Evolutionary conservation across 2,113 vertebrate genomes (phyloP), one percentile per base, ranked within the genome.

Genomic region (Nibea albiflora): DNA sequence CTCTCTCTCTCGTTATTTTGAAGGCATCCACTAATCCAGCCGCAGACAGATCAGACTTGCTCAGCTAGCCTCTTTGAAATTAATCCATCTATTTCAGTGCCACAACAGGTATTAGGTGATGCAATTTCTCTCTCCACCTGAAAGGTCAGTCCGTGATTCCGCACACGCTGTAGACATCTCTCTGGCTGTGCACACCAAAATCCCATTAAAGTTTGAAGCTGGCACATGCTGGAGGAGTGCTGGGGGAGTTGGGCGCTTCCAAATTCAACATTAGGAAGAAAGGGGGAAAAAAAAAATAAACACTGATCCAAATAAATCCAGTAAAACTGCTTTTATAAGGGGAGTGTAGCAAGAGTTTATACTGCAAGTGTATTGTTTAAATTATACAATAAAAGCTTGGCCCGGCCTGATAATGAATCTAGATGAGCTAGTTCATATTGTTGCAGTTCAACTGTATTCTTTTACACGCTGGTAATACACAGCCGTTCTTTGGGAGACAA

Each of bases 91-190:
- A 67, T 84, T 91, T 89, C 67, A 24, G 73, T 65, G 74, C 67
- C 81, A 88, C 89, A 90, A 86, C 88, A 88, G 83, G 77, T 86
- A 89, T 78, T 60, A 76, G 80, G 69, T 87, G 88, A 85, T 85
- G 89, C 77, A 89, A 87, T 88, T 90, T 80, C 50, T 88, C 66
- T 77, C 86, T 62, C 73, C 78, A 63, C 57, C 85, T 75, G 60
- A 90, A 86, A 90, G 92, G 92, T 90, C 89, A 92, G 16, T 81
- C 68, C 65, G 31, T 90, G 89, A 85, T 69, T 79, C 84, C 73
- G 83, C 84, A 90, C 83, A 84, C 66, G 85, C 62, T 85, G 80
- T 60, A 20, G 68, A 84, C 79, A 87, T 91, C 85, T 71, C 80
- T 80, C 76, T 77, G 75, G 74, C 84, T 78, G 63, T 16, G 69